A percentile compares a stretch with the other conserved stretches of the same genome.
Conservation (phyloP, 2,797 vertebrate genomes). For the Macrochelys suwanniensis region DNA sequence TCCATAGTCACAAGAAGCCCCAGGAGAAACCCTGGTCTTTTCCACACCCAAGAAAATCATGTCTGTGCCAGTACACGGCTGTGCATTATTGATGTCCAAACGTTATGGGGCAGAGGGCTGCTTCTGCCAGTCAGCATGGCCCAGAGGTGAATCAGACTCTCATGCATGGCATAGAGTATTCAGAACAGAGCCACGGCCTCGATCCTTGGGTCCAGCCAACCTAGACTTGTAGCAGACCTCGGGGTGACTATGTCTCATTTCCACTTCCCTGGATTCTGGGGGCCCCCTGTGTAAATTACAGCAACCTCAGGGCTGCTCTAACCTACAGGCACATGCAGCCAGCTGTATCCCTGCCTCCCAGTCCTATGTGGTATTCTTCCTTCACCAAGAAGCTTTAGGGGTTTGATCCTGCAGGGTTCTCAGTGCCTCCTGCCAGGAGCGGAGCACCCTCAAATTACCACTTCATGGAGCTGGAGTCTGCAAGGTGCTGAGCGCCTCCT, state of each 20-base stretch:
- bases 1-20: not conserved
- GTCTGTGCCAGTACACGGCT: not conserved
- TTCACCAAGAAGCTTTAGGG: not conserved
- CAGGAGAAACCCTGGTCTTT: not conserved
- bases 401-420: not conserved
- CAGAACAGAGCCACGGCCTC: not conserved
- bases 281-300: not conserved
- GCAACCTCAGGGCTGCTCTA: not conserved
- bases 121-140: too few species aligned
- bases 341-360: not conserved
- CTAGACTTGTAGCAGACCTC: not conserved
- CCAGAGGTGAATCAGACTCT: not conserved
- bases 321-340: accelerated
- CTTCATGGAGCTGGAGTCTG: accelerated
- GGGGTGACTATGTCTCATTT: not conserved
- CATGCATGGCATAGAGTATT: not conserved
- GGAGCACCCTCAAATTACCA: not conserved
- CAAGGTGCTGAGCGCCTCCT: not conserved
- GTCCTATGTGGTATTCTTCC: not conserved
- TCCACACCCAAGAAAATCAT: not conserved
- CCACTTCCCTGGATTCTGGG: not conserved
- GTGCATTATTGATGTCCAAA: not conserved
- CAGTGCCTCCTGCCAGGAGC: not conserved
- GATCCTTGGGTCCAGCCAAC: not conserved
- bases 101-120: too few species aligned